A percentile compares a stretch with the other conserved stretches of the same genome.
These are phyloP conservation scores for Metellina segmentata DNA, from an alignment of 2,888 invertebrate species.

Conservation along the genomic window DNA sequence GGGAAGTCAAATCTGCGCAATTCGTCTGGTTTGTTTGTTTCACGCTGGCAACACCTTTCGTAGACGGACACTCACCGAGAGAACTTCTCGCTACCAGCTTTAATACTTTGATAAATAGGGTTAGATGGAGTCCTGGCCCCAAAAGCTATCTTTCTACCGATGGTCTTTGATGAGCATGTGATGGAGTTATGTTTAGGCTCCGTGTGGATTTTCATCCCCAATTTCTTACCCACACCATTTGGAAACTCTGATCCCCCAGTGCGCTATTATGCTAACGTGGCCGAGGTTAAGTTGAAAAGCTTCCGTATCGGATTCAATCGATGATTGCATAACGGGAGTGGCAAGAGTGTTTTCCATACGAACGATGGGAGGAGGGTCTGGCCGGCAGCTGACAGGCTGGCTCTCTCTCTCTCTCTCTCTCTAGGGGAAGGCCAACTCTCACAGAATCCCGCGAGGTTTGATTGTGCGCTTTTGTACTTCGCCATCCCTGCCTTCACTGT, in stretches of 20 bases:
- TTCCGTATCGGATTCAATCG: slow-evolving; percentile 56
- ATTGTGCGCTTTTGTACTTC: slow-evolving; percentile 72
- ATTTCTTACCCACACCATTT: neutral
- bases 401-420: slow-evolving; percentile 38
- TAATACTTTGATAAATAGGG: too few species aligned
- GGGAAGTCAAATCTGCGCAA: too few species aligned
- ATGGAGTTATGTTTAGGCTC: too few species aligned
- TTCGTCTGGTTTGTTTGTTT: too few species aligned
- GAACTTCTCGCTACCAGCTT: too few species aligned
- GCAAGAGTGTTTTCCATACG: neutral
- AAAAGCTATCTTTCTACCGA: too few species aligned
- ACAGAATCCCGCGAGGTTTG: slow-evolving; percentile 60
- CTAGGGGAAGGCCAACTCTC: slow-evolving; percentile 35
- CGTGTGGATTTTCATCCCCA: neutral
- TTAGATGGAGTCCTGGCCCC: too few species aligned
- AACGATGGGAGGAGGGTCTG: neutral
- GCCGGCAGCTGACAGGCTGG: slow-evolving; percentile 29
- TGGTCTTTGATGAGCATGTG: too few species aligned
- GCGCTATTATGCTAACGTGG: neutral
- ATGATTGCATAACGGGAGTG: slow-evolving; percentile 23
- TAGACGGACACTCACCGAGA: too few species aligned
- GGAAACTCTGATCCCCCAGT: neutral
- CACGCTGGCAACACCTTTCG: too few species aligned
- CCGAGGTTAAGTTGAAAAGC: slow-evolving; percentile 15
- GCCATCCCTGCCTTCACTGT: slow-evolving; percentile 55